Base-by-base conservation (phyloP, 2,888 invertebrate genomes). In the Penaeus monodon region DNA sequence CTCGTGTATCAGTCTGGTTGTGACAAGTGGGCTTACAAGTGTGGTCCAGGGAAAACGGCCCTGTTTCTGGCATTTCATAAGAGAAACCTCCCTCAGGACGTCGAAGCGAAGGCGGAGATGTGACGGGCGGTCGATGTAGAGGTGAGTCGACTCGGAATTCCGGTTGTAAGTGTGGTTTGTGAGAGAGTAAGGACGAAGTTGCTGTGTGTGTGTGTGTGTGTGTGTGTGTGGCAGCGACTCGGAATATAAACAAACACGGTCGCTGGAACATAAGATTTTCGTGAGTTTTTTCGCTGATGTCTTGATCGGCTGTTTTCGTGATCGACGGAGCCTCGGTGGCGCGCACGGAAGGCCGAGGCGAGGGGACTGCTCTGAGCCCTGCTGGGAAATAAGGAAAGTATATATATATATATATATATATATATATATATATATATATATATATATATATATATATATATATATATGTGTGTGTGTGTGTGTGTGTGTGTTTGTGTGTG, bases 1-100 rank as follows among this genome's bases (percentile, higher is more conserved):
- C 86, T 81, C 86, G 86, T 86, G 86, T 86, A 86, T 81, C 86
- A 86, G 86, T 86, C 86, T 76, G 64, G 81, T 86, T 76, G 86
- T 86, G 86, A 86, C 86, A 81, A 86, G 86, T 86, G 86, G 44
- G n/a, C 79, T 38, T 29, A 14, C 29, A n/a, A 70, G 85, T 22
- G n/a, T 44, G 80, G 64, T 38, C 6, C n/a, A 22, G 44, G 44
- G 24, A 65, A 38, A 68, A 64, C 33, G 38, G 24, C 44, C 64
- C 14, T 38, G 24, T 70, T 49, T 79, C 44, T 20, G 29, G 29
- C 63, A 77, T 27, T 63, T 29, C 33, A 38, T 66, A 49, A 84
- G 38, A 63, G 57, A 73, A 73, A 81, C 66, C 4, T 10, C 12
- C 12, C 20, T 27, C 27, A 57, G 70, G 14, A 68, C 33, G 44